phyloP scores from a whole-genome alignment of 2,888 invertebrate genomes.

The Parnassius glacialis region DNA sequence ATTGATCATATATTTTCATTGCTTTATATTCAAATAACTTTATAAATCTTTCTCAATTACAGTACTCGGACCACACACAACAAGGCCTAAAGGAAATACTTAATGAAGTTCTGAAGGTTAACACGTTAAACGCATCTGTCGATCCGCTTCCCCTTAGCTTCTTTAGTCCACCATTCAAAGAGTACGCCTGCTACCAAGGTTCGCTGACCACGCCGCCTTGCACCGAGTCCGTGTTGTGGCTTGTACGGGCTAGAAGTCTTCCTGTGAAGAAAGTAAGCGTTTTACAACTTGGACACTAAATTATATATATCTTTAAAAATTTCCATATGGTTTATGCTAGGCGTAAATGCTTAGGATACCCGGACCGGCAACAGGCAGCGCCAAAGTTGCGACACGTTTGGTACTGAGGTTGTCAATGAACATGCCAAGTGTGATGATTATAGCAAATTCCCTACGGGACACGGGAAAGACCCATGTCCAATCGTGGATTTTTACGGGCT shows the following conservation, averaged over 20 bases:
- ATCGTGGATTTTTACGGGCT: no score
- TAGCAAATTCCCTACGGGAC: no score
- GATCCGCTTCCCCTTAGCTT: constrained; percentile 35
- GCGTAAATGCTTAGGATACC: no score
- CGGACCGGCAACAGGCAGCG: no score
- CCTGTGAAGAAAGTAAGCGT: constrained; percentile 48
- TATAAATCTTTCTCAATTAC: background rate
- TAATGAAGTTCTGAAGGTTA: constrained; percentile 20
- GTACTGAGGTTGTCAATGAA: no score
- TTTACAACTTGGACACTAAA: no score
- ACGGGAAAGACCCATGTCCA: no score
- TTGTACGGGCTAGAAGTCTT: constrained; percentile 52
- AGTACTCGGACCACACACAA: constrained; percentile 52
- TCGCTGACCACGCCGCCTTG: constrained; percentile 63
- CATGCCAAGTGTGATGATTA: no score
- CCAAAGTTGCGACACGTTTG: no score
- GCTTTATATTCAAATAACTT: background rate
- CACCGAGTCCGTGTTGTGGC: constrained; percentile 60
- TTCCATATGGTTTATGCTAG: no score
- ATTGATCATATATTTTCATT: no score
- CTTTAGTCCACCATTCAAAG: constrained; percentile 53
- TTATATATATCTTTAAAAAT: no score
- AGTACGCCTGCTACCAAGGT: constrained; percentile 62
- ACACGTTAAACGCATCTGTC: constrained; percentile 28
- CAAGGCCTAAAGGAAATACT: constrained; percentile 45